These are phyloP conservation scores for Forbesichthys papilliferus DNA, from an alignment of 2,113 vertebrate genomes.

Conservation along the genomic window DNA sequence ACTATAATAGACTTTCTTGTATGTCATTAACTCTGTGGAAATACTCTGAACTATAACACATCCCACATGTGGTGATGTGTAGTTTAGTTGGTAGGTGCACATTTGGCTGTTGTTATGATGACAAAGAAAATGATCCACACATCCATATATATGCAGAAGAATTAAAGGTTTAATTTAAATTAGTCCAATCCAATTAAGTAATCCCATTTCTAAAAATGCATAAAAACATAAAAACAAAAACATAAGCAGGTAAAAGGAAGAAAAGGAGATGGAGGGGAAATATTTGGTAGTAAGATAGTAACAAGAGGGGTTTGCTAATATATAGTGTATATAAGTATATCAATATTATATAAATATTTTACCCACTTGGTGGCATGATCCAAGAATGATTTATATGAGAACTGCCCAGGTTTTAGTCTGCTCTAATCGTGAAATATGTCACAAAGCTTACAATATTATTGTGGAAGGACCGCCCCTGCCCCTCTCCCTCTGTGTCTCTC, in stretches of 20 bases:
- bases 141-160: background rate
- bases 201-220: slow-evolving; percentile 20
- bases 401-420: slow-evolving; percentile 7
- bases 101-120: slow-evolving; percentile 35
- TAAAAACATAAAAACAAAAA: slow-evolving; percentile 1
- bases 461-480: slow-evolving; percentile 39
- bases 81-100: slow-evolving; percentile 1
- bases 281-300: background rate
- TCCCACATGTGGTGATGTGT: slow-evolving; percentile 30
- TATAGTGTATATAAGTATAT: too few relatives aligned
- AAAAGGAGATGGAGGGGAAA: background rate
- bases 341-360: background rate
- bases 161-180: background rate
- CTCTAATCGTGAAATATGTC: slow-evolving; percentile 53
- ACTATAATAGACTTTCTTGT: slow-evolving; percentile 42
- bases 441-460: slow-evolving; percentile 50
- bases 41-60: slow-evolving; percentile 52
- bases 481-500: slow-evolving; percentile 17
- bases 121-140: slow-evolving; percentile 1
- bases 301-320: background rate
- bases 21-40: slow-evolving; percentile 50
- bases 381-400: background rate
- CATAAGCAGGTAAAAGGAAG: background rate
- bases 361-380: background rate
- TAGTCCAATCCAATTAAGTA: background rate